Evolutionary conservation across 2,888 invertebrate genomes (phyloP), one percentile per base, ranked within the genome.

Genomic region (Heliconius ethilla): DNA sequence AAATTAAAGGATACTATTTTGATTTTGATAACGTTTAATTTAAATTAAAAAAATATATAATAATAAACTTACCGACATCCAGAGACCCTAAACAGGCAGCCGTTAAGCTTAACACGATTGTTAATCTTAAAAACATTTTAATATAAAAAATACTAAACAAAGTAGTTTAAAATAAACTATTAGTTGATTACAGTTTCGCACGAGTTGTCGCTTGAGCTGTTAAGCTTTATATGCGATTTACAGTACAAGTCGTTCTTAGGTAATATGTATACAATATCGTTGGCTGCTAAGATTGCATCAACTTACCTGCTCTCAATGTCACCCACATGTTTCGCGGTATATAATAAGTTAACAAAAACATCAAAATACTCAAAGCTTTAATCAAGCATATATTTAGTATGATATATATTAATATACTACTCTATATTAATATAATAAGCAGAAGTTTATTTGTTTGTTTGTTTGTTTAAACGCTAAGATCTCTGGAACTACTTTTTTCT

Each of bases 31-130:
- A 59, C 59, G n/a, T n/a, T 59, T 1, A 59, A n/a, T 59, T 59
- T 11, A 22, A 11, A n/a, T 59, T n/a, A n/a, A 51, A 11, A 59
- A n/a, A 11, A n/a, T 9, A n/a, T n/a, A 0, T 59, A n/a, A 59
- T 59, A 59, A n/a, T n/a, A 51, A 63, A 89, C 92, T 89, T 85
- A 93, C 93, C 88, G 62, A 92, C 84, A 82, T 92, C 89, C 75
- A 88, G 79, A 37, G 86, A 84, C 81, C 89, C 90, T 80, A 85
- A 83, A 79, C 87, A 86, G 76, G 74, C 81, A 80, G 83, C 84
- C 27, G 88, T 80, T 81, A 87, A 78, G 59, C 83, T 76, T 25
- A 86, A 80, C 79, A 86, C 83, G 79, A 86, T 80, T 79, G 85
- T 15, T 76, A 75, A 78, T 75, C 59, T 73, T 59, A 82, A n/a